These are phyloP conservation scores for Pelecanoides urinatrix DNA, from an alignment of 2,113 vertebrate genomes.

Conservation along the genomic window DNA sequence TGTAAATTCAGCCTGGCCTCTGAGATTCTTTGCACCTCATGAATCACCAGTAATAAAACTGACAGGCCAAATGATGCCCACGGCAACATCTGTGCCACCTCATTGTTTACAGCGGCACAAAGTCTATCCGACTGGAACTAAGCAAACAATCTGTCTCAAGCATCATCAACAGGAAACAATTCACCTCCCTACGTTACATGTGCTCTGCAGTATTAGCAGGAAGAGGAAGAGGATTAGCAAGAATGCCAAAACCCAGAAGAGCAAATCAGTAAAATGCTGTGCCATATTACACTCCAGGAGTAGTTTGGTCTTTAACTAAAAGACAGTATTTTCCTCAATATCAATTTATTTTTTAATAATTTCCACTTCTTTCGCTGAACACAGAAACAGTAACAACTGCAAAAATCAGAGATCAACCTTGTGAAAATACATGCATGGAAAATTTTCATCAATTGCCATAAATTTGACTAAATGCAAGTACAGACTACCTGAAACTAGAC, in stretches of 20 bases:
- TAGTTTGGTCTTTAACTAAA: background rate
- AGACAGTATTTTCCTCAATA: background rate
- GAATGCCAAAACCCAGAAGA: background rate
- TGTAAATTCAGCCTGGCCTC: background rate
- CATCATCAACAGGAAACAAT: slow-evolving; percentile 59
- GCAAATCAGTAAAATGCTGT: background rate
- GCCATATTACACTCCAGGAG: background rate
- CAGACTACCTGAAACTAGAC: background rate
- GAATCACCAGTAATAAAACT: slow-evolving; percentile 44
- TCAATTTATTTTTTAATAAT: background rate
- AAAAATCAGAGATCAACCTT: background rate
- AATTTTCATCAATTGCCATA: background rate
- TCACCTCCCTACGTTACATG: slow-evolving; percentile 48
- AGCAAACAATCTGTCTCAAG: slow-evolving; percentile 24
- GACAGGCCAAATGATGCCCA: slow-evolving; percentile 15
- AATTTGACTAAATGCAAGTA: background rate
- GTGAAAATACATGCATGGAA: background rate
- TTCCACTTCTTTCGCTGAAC: background rate
- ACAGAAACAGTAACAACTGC: background rate
- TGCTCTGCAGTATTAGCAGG: background rate
- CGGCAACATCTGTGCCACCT: slow-evolving; percentile 14
- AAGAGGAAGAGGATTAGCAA: background rate
- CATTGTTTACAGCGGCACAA: slow-evolving; percentile 12
- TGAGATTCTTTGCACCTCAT: background rate
- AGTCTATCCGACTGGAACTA: slow-evolving; percentile 27